A percentile compares a stretch with the other conserved stretches of the same genome.
These are phyloP conservation scores for Coelinius sp. DNA, from an alignment of 2,888 invertebrate genomes.

Conservation along the genomic window DNA sequence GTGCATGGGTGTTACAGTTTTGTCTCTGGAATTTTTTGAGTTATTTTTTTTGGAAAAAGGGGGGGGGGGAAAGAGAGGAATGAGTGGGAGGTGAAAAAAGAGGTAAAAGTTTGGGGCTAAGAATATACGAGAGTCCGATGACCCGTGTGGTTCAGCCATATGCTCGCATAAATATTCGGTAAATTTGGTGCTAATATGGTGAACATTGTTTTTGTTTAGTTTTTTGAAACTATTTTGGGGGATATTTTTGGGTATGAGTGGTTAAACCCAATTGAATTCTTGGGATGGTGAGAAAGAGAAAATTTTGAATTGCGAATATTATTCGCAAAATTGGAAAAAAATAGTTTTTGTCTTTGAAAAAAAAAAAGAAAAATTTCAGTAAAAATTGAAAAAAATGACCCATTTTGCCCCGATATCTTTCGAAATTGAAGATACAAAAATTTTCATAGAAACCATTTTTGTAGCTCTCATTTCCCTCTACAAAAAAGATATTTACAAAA, in stretches of 20 bases:
- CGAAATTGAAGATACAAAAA: conserved; percentile 30
- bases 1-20: not conserved
- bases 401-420: not conserved
- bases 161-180: conserved; percentile 46
- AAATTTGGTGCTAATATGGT: conserved; percentile 20
- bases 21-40: conserved; percentile 33
- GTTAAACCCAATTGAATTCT: too few relatives aligned
- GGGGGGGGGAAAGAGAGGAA: conserved; percentile 46
- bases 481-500: too few relatives aligned
- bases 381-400: too few relatives aligned
- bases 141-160: conserved; percentile 59
- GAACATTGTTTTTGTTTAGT: not conserved
- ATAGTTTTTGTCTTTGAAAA: too few relatives aligned
- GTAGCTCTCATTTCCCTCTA: too few relatives aligned
- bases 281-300: too few relatives aligned
- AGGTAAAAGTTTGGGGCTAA: conserved; percentile 53
- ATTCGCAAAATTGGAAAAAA: too few relatives aligned
- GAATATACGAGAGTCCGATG: conserved; percentile 63
- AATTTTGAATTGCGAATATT: too few relatives aligned
- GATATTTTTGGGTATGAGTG: conserved; percentile 47
- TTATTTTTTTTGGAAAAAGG: not conserved
- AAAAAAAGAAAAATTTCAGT: too few relatives aligned
- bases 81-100: conserved; percentile 47
- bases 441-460: not conserved
- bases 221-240: not conserved